A percentile compares a stretch with the other conserved stretches of the same genome.
These are phyloP conservation scores for Salarias fasciatus DNA, from an alignment of 2,797 vertebrate genomes.

Conservation along the genomic window DNA sequence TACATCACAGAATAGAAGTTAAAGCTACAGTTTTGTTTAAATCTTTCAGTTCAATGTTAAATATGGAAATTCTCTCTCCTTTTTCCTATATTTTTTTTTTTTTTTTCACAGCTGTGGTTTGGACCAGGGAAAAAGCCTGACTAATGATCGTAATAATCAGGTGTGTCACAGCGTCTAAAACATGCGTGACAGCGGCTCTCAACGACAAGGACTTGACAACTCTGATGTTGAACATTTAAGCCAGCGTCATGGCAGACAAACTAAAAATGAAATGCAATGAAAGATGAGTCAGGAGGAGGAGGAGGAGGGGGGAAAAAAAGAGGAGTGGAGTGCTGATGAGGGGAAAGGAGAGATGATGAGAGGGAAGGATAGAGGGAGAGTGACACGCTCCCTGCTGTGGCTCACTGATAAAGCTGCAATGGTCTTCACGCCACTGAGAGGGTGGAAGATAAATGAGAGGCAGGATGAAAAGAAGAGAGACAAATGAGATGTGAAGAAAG, in stretches of 20 bases:
- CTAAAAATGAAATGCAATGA: conserved; percentile 19
- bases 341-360: conserved; percentile 45
- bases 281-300: conserved; percentile 25
- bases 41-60: too few species aligned
- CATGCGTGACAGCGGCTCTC: too few species aligned
- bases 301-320: conserved; percentile 22
- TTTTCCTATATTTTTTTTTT: too few species aligned
- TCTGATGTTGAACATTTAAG: too few species aligned
- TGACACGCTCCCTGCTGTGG: conserved; percentile 56
- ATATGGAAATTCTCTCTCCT: too few species aligned
- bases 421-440: conserved; percentile 48
- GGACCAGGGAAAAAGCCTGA: too few species aligned
- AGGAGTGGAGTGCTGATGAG: conserved; percentile 31
- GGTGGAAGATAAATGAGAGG: conserved; percentile 56
- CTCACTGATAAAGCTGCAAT: conserved; percentile 63
- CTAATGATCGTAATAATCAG: too few species aligned
- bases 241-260: conserved; percentile 20
- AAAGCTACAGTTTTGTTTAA: too few species aligned
- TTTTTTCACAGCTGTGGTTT: too few species aligned
- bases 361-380: conserved; percentile 38
- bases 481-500: conserved; percentile 45
- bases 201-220: too few species aligned
- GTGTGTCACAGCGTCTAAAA: too few species aligned
- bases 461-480: conserved; percentile 50
- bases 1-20: too few species aligned